Base-by-base conservation (phyloP, 2,113 vertebrate genomes). In the Thunnus maccoyii region DNA sequence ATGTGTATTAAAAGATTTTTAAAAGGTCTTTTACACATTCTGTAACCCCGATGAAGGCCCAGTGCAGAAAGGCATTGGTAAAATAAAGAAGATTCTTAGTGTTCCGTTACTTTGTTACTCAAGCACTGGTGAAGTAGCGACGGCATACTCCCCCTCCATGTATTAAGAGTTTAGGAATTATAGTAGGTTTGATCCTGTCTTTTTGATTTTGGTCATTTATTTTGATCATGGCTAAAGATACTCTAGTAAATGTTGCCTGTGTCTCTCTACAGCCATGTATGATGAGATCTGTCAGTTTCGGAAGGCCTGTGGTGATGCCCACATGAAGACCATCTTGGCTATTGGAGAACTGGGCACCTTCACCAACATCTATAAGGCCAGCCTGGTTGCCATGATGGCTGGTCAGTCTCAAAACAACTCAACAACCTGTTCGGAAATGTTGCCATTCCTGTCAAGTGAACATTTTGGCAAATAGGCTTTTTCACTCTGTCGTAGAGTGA, bases 351-450 rank as follows among this genome's bases (percentile, higher is more conserved):
- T 99, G 51, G 97, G 96, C 14, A 97, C 95, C 46, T 96, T 97
- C 84, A 96, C 95, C 68, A 98, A 97, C 1, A 94, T 99, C 93
- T 99, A 99, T 94, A 98, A 96, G 88, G 97, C 98, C 93, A 98
- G 98, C 54, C 95, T 99, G 93, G 94, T 99, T 10, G 96, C 97
- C n/a, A 99, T 99, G 98, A 99, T 99, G 98, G 98, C 98, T 80
- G 98, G 98, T 99, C 91, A 95, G 88, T 87, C 0, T 14, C 22
- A 41, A 18, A 0, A 1, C 9, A 41, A 41, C 32, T 11, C 36
- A 41, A 41, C 2, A 30, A 2, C 3, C 54, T 69, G 27, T 22
- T 56, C 57, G 27, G 11, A 22, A 4, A 20, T 20, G 13, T 32
- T 56, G 11, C 11, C 54, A 22, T 41, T 41, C 7, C 7, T 41